A percentile compares a stretch with the other conserved stretches of the same genome.
Conservation (phyloP, 92 coral and sea anemone genomes). For the Anthopleura xanthogrammica region DNA sequence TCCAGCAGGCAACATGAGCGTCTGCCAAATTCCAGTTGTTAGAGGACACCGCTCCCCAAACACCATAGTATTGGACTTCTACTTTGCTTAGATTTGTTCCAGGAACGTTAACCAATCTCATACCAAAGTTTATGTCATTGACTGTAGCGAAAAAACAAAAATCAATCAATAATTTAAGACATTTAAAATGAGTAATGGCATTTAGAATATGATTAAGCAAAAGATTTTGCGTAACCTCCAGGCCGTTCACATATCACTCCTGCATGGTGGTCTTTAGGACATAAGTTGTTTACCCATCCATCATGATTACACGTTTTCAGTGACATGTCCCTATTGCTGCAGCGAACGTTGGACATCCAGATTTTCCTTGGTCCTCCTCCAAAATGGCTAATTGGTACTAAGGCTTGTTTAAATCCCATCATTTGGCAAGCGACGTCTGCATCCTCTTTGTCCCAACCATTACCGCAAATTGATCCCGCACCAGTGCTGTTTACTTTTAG, state of each 20-base stretch:
- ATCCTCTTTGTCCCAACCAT: conserved; percentile 5
- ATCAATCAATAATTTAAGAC: neutral
- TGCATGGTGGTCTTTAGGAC: neutral
- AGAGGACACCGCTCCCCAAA: neutral
- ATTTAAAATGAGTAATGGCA: neutral
- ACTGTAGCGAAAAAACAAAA: neutral
- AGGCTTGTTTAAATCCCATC: neutral
- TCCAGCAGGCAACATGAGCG: neutral
- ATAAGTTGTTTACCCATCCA: neutral
- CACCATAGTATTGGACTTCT: neutral
- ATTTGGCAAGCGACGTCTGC: neutral
- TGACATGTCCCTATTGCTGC: neutral
- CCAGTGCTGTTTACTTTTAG: neutral
- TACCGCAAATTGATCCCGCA: neutral
- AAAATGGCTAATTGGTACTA: neutral
- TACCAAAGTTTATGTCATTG: neutral
- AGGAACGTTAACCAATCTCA: neutral
- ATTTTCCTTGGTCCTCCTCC: neutral
- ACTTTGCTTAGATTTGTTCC: too few species aligned
- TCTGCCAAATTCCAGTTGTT: neutral
- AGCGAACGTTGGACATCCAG: neutral
- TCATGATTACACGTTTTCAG: neutral
- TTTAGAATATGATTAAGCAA: neutral
- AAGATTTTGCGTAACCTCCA: neutral
- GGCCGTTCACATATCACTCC: neutral